phyloP scores from a whole-genome alignment of 2,797 vertebrate species.

The Novumbra hubbsi region DNA sequence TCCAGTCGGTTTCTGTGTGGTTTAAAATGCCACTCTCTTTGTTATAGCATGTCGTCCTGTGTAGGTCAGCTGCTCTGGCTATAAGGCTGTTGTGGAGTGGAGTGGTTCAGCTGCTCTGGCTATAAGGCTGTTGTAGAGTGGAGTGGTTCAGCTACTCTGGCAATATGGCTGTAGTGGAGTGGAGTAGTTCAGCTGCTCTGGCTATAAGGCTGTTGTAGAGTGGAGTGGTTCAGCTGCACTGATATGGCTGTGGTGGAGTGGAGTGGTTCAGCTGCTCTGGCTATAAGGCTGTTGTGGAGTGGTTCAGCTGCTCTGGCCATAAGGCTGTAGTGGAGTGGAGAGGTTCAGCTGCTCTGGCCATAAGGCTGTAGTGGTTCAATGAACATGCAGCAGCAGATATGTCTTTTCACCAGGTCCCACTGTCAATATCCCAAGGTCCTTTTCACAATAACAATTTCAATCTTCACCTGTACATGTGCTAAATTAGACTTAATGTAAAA shows the following conservation, averaged over 20 bases:
- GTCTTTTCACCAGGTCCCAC: slow-evolving; percentile 12
- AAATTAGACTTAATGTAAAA: slow-evolving; percentile 14
- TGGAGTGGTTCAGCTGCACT: not conserved
- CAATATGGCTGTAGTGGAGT: no score
- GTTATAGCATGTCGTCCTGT: slow-evolving; percentile 19
- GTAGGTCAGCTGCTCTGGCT: not conserved
- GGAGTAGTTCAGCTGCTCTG: not conserved
- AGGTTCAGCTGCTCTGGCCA: no score
- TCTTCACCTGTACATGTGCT: slow-evolving; percentile 7
- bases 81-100: no score
- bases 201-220: slow-evolving; percentile 1
- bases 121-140: slow-evolving; percentile 1
- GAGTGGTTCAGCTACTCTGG: slow-evolving; percentile 4
- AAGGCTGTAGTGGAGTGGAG: no score
- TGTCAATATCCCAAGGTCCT: slow-evolving; percentile 14
- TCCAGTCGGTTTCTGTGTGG: not conserved
- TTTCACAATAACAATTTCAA: slow-evolving; percentile 4
- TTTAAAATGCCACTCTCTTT: slow-evolving; percentile 15
- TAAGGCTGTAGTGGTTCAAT: slow-evolving; percentile 10
- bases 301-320: not conserved
- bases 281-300: slow-evolving; percentile 3
- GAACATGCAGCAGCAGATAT: slow-evolving; percentile 6
- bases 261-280: not conserved
- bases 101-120: not conserved
- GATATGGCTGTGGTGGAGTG: no score